These are phyloP conservation scores for Spilogale gracilis DNA, from an alignment of 2,113 vertebrate genomes.

Conservation along the genomic window DNA sequence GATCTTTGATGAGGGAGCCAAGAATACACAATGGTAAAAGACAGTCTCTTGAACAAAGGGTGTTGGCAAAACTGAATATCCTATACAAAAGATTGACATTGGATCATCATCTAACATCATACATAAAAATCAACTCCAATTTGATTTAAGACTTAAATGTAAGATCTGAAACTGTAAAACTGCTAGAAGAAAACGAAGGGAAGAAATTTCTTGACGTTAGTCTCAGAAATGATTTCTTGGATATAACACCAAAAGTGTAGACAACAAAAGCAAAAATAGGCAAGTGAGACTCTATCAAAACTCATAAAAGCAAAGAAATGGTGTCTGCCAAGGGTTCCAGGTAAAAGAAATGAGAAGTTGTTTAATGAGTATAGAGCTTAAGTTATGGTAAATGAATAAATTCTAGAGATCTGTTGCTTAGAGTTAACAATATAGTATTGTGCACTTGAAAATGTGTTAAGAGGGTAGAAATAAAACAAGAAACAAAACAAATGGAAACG, in stretches of 20 bases:
- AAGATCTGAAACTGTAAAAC: not conserved
- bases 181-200: not conserved
- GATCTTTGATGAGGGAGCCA: not conserved
- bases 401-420: not conserved
- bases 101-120: not conserved
- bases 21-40: not conserved
- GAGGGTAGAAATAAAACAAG: not conserved
- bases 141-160: not conserved
- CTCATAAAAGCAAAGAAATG: not conserved
- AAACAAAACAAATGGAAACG: not conserved
- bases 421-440: not conserved
- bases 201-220: not conserved
- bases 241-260: not conserved
- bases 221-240: not conserved
- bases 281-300: not conserved
- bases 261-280: not conserved
- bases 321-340: not conserved
- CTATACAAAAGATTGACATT: not conserved
- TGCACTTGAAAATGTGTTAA: not conserved
- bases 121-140: not conserved
- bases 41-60: not conserved
- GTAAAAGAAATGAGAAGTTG: not conserved
- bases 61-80: not conserved
- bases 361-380: not conserved
- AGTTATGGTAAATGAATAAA: not conserved